Base-by-base conservation (phyloP, 30 jellyfish, hydroid and myxozoan species). In the Chrysaora quinquecirrha region DNA sequence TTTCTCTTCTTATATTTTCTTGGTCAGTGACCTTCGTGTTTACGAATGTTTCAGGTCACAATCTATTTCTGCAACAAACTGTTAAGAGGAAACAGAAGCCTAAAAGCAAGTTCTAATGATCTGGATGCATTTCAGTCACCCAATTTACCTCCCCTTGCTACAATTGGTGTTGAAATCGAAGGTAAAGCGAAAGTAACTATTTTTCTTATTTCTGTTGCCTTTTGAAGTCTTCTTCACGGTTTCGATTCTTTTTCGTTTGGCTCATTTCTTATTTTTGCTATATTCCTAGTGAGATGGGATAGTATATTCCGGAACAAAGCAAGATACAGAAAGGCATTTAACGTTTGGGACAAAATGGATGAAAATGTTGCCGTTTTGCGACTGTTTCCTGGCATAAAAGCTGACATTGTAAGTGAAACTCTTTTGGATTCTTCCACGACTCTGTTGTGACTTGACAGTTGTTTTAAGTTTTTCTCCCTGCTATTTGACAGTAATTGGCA, bases 111-210 rank as follows among this genome's bases (percentile, higher is more conserved):
- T 43, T 65, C 99, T 6, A 49, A 92, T 19, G 97, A 87, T 78
- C 60, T 93, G 73, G 98, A 83, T 87, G 98, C 98, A 14, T 93
- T 93, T 67, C 76, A 75, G 30, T 81, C 98, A 20, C 98, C 98
- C 30, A 93, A 93, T 73, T 35, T 93, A 43, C 98, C 97, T 27
- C 98, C 98, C 1, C 83, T 93, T 23, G 97, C 88, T 11, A 81
- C 88, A 30, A 80, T 93, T 62, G 98, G 98, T 21, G 85, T 90
- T 12, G 85, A 83, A n/a, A 77, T 93, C 14, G 95, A 87, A 48
- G 90, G 96, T 86, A 74, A n/a, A 33, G 11, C 30, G 54, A n/a
- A n/a, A n/a, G n/a, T n/a, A n/a, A n/a, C n/a, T n/a, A n/a, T n/a
- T n/a, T n/a, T n/a, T n/a, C n/a, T n/a, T n/a, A n/a, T n/a, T n/a